Evolutionary conservation across 2,888 invertebrate species (phyloP).

Genomic region (Tetrapedia diversipes): DNA sequence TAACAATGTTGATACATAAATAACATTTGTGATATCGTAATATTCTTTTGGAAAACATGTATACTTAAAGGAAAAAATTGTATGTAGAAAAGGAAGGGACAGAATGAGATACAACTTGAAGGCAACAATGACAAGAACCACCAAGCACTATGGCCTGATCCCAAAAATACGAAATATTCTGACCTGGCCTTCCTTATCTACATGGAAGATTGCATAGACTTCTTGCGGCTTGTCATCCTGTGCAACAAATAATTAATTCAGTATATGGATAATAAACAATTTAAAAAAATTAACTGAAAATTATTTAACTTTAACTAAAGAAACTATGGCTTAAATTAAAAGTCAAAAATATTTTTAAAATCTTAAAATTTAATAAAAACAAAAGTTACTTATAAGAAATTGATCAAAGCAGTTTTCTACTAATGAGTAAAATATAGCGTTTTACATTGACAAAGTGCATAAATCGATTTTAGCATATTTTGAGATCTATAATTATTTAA

Average conservation of each 20-base stretch:
- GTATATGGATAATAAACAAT: conserved; percentile 57
- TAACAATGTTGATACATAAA: conserved; percentile 18
- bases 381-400: conserved; percentile 5
- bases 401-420: conserved; percentile 21
- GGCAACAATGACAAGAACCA: conserved; percentile 54
- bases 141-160: conserved; percentile 65
- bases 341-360: conserved; percentile 7
- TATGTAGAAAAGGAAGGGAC: conserved; percentile 72
- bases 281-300: conserved; percentile 22
- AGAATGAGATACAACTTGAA: conserved; percentile 64
- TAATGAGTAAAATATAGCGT: not conserved
- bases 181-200: conserved; percentile 83
- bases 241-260: conserved; percentile 78
- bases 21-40: conserved; percentile 13
- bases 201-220: conserved; percentile 83
- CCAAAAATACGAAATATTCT: conserved; percentile 78
- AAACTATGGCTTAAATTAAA: conserved; percentile 6
- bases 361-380: conserved; percentile 14
- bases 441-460: conserved; percentile 19
- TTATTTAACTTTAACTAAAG: conserved; percentile 9
- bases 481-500: not conserved
- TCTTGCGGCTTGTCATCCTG: conserved; percentile 83
- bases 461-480: not conserved
- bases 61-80: conserved; percentile 15
- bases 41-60: conserved; percentile 7